Conservation (phyloP, 64 coral and sea anemone genomes). For the Porites australiensis region DNA sequence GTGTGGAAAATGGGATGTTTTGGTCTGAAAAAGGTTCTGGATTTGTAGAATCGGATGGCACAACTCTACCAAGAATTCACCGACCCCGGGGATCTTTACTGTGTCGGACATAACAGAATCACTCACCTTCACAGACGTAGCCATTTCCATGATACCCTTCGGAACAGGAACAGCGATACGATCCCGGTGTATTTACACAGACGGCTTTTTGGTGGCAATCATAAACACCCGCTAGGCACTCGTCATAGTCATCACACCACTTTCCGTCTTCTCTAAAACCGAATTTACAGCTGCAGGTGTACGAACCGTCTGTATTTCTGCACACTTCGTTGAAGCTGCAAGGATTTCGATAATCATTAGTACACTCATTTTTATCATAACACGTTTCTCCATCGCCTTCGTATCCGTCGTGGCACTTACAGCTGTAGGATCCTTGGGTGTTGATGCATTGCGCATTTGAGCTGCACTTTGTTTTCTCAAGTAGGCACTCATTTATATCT, state of each 20-base stretch:
- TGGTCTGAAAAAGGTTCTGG: no score
- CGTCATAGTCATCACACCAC: conserved; percentile 41
- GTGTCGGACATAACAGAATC: background rate
- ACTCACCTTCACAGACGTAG: conserved; percentile 1
- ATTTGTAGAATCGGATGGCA: no score
- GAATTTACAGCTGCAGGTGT: background rate
- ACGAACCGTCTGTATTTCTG: conserved; percentile 3
- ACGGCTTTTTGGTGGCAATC: conserved; percentile 5
- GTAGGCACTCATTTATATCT: background rate
- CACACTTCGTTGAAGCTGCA: conserved; percentile 10
- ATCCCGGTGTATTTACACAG: conserved; percentile 35
- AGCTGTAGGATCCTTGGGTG: background rate
- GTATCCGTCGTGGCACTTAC: background rate
- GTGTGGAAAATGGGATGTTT: no score
- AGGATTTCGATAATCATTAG: background rate
- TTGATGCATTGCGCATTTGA: background rate
- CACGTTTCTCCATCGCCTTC: background rate
- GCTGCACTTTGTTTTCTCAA: conserved; percentile 24
- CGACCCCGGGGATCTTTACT: no score
- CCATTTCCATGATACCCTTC: conserved; percentile 50
- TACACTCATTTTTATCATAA: background rate
- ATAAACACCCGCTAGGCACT: background rate
- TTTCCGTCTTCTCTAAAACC: conserved; percentile 52
- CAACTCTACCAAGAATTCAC: no score
- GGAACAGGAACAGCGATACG: conserved; percentile 30